Evolutionary conservation across 2,113 vertebrate genomes (phyloP).

Genomic region (Cyphomyrus plagiostoma): DNA sequence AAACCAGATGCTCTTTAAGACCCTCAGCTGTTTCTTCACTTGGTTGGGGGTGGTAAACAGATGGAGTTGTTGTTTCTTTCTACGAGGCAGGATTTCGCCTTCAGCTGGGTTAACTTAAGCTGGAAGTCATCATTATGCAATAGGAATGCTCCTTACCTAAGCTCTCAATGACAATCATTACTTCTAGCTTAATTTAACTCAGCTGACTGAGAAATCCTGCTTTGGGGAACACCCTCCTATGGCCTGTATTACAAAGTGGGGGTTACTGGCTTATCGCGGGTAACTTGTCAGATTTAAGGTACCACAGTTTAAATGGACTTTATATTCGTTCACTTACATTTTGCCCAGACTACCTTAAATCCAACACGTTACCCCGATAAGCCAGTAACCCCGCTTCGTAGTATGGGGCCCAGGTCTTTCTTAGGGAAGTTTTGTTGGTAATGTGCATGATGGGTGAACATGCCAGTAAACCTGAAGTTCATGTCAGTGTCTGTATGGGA

Average conservation of each 20-base stretch:
- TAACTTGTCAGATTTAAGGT: too few species aligned
- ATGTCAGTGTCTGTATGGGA: background rate
- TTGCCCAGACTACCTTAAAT: too few species aligned
- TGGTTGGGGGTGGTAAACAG: background rate
- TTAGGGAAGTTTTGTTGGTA: background rate
- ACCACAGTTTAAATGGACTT: too few species aligned
- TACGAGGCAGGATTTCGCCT: background rate
- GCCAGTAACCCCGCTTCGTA: too few species aligned
- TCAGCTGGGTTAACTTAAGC: background rate
- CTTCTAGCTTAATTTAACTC: background rate
- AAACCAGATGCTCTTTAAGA: background rate
- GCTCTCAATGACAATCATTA: background rate
- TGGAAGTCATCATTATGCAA: background rate
- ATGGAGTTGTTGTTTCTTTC: background rate
- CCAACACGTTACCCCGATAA: too few species aligned
- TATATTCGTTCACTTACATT: too few species aligned
- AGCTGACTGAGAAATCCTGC: background rate
- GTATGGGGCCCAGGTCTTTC: background rate
- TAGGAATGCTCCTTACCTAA: background rate
- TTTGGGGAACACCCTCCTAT: background rate
- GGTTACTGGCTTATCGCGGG: too few species aligned
- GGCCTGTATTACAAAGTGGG: too few species aligned
- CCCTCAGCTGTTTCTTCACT: background rate
- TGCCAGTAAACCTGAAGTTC: background rate
- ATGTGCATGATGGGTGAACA: background rate